phyloP scores from a whole-genome alignment of 2,797 vertebrate species.

The Sparus aurata region DNA sequence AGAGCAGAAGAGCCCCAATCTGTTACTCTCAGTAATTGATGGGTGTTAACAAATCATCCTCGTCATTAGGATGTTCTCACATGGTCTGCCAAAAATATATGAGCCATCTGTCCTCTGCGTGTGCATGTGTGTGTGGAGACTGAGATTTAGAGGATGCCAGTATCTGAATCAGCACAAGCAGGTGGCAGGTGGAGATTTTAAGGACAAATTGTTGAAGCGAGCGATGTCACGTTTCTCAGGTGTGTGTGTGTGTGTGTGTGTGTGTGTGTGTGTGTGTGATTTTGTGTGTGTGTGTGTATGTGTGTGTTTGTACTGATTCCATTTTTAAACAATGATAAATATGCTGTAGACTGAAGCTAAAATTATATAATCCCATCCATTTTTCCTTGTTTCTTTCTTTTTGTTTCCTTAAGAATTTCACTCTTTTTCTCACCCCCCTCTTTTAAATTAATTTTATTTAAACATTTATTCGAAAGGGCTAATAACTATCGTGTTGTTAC shows the following conservation, averaged over 20 bases:
- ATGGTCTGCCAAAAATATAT: conserved; percentile 18
- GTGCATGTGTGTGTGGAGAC: conserved; percentile 4
- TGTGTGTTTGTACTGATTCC: too few relatives aligned
- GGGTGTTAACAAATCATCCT: conserved; percentile 14
- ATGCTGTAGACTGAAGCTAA: not conserved
- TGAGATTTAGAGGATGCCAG: not conserved
- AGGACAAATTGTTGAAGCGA: not conserved
- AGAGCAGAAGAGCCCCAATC: conserved; percentile 13
- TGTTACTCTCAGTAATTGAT: conserved; percentile 31
- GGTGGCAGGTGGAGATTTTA: conserved; percentile 40
- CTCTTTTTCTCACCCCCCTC: not conserved
- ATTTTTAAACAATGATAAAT: not conserved
- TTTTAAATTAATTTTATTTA: not conserved
- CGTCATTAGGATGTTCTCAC: conserved; percentile 16
- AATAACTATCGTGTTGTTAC: not conserved
- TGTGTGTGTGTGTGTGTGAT: not conserved
- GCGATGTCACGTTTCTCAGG: not conserved
- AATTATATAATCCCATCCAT: not conserved
- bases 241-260: not conserved
- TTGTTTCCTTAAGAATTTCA: too few relatives aligned
- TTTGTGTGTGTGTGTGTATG: too few relatives aligned
- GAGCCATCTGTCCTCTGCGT: conserved; percentile 49
- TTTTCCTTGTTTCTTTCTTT: not conserved
- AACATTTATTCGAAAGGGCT: too few relatives aligned
- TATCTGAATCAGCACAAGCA: conserved; percentile 51